Percentiles rank a stretch among this genome's conserved stretches.
These are phyloP conservation scores for Hippocampus guttulatus DNA, from an alignment of 2,113 vertebrate genomes.

Conservation along the genomic window DNA sequence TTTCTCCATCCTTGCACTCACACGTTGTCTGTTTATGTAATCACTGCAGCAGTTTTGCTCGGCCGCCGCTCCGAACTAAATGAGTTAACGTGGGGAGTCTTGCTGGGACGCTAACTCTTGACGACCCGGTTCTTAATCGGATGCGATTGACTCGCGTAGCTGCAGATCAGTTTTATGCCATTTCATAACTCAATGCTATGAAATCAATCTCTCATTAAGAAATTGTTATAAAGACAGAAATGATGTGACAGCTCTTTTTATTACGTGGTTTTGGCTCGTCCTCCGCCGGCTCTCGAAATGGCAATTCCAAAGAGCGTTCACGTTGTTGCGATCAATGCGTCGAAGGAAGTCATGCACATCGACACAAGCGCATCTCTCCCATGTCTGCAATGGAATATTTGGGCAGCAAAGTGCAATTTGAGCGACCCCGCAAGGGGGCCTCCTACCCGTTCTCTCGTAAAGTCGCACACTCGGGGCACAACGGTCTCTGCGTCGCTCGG, in stretches of 20 bases:
- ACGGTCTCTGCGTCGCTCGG: slow-evolving; percentile 23
- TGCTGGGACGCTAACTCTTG: background rate
- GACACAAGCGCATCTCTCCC: no score
- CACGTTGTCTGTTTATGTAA: background rate
- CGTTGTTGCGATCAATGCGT: no score
- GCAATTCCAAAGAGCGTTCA: no score
- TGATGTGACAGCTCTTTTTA: background rate
- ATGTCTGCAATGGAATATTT: slow-evolving; percentile 23
- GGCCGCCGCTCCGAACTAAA: no score
- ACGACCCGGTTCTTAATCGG: no score
- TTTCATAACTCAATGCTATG: background rate
- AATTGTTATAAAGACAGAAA: no score
- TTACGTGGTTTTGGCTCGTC: no score
- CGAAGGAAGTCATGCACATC: background rate
- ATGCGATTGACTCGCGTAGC: no score
- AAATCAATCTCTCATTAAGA: no score
- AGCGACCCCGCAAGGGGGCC: slow-evolving; percentile 32
- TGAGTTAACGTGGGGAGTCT: background rate
- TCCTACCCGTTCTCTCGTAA: slow-evolving; percentile 29
- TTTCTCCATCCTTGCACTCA: background rate
- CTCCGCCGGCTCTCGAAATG: no score
- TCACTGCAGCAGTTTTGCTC: background rate
- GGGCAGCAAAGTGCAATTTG: slow-evolving; percentile 52
- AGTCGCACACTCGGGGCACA: slow-evolving; percentile 24
- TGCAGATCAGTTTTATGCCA: background rate